A percentile compares a stretch with the other conserved stretches of the same genome.
Conservation (phyloP, 2,797 vertebrate genomes). For the Bryconaethiops microstoma region DNA sequence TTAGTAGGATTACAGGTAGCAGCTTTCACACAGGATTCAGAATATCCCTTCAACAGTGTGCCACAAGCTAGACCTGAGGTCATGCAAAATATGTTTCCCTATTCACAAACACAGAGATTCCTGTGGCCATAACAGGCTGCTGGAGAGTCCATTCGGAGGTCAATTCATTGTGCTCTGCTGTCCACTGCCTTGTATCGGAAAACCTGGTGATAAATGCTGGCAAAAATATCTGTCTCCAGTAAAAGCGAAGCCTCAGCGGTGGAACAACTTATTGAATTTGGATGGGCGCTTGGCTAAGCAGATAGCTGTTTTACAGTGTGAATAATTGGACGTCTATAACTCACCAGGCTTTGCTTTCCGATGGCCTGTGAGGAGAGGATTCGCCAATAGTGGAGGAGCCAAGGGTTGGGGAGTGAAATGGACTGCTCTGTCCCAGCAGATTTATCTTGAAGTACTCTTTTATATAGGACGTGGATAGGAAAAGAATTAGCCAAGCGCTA, state of each 20-base stretch:
- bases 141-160: slow-evolving; percentile 39
- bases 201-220: slow-evolving; percentile 52
- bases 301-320: slow-evolving; percentile 57
- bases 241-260: slow-evolving; percentile 52
- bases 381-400: slow-evolving; percentile 37
- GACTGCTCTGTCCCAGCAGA: slow-evolving; percentile 45
- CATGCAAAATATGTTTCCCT: slow-evolving; percentile 18
- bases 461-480: slow-evolving; percentile 41
- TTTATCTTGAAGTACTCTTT: slow-evolving; percentile 50
- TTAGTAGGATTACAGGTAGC: slow-evolving; percentile 47
- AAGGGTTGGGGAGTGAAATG: slow-evolving; percentile 44
- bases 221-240: slow-evolving; percentile 48
- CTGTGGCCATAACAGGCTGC: slow-evolving; percentile 36
- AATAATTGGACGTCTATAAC: slow-evolving; percentile 58
- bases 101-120: slow-evolving; percentile 21
- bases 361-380: slow-evolving; percentile 22
- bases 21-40: slow-evolving; percentile 46
- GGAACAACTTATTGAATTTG: slow-evolving; percentile 56
- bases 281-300: slow-evolving; percentile 59
- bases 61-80: slow-evolving; percentile 23
- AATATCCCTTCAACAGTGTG: slow-evolving; percentile 23
- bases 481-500: slow-evolving; percentile 51
- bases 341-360: slow-evolving; percentile 47
- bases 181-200: slow-evolving; percentile 38
- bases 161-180: slow-evolving; percentile 31